Conservation (phyloP, 1,140 invertebrate genomes). For the Oedothorax gibbosus region DNA sequence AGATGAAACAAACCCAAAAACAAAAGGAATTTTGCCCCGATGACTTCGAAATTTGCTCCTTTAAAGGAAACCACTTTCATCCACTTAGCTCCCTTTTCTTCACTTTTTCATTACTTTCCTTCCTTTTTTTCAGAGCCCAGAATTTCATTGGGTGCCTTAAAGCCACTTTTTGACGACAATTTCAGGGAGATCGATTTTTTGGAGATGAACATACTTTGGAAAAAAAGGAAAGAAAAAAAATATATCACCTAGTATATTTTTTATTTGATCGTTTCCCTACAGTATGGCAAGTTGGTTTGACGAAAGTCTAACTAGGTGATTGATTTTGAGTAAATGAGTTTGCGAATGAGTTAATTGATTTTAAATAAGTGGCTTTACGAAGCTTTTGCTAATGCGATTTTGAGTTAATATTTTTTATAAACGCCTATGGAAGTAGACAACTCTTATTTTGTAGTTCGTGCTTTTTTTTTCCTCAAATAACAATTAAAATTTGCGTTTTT, state of each 20-base stretch:
- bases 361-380: too few relatives aligned
- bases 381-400: too few relatives aligned
- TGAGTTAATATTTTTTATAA: too few relatives aligned
- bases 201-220: constrained; percentile 54
- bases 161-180: constrained; percentile 59
- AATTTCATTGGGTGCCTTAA: constrained; percentile 60
- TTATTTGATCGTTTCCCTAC: constrained; percentile 30
- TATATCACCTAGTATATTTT: constrained; percentile 26
- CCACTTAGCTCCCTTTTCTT: constrained; percentile 58
- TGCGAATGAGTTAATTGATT: too few relatives aligned
- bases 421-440: too few relatives aligned
- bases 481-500: too few relatives aligned
- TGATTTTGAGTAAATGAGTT: too few relatives aligned
- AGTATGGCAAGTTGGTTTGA: neutral
- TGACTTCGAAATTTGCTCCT: constrained; percentile 56
- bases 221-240: constrained; percentile 14
- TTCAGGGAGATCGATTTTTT: constrained; percentile 57
- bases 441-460: too few relatives aligned
- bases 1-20: constrained; percentile 20
- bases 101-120: constrained; percentile 54
- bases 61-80: constrained; percentile 61
- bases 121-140: constrained; percentile 20
- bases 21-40: constrained; percentile 50
- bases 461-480: too few relatives aligned
- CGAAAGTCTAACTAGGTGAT: too few relatives aligned